Evolutionary conservation across 2,888 invertebrate species (phyloP).

Genomic region (Eristalinus sepulchralis): DNA sequence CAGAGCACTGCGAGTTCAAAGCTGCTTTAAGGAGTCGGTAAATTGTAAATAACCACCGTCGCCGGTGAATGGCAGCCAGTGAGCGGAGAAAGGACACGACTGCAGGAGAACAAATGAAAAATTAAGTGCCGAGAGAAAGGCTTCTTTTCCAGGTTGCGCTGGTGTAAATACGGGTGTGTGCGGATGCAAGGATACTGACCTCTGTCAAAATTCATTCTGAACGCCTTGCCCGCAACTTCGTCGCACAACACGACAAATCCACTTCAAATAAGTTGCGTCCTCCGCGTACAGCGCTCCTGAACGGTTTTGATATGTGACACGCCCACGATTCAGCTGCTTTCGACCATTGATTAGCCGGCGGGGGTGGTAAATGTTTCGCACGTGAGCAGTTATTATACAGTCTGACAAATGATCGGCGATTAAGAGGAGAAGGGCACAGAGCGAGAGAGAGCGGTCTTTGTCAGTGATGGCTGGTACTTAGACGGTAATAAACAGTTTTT

Average conservation of each 20-base stretch:
- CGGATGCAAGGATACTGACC: conserved; percentile 63
- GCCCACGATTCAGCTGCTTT: conserved; percentile 28
- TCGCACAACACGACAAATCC: conserved; percentile 38
- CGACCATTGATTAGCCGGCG: conserved; percentile 28
- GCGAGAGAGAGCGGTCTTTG: not conserved
- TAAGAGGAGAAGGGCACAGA: not conserved
- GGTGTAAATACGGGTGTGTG: not conserved
- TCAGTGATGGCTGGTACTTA: conserved; percentile 24
- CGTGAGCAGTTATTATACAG: conserved; percentile 25
- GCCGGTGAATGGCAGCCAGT: conserved; percentile 12
- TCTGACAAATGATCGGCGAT: conserved; percentile 25
- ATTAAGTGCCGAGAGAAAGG: conserved; percentile 50
- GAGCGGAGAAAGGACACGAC: not conserved
- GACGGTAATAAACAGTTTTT: conserved; percentile 33
- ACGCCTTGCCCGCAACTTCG: conserved; percentile 51
- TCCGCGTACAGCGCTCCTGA: conserved; percentile 11
- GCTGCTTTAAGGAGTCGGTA: conserved; percentile 47
- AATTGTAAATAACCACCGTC: conserved; percentile 50
- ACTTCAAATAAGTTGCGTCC: conserved; percentile 42
- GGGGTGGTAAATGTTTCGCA: conserved; percentile 18
- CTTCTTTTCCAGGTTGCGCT: conserved; percentile 40
- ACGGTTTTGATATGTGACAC: conserved; percentile 31
- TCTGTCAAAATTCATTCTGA: conserved; percentile 59
- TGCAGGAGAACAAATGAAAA: conserved; percentile 62
- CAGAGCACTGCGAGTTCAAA: conserved; percentile 18